Evolutionary conservation across 2,888 invertebrate species (phyloP).

Genomic region (Drosophila tripunctata): DNA sequence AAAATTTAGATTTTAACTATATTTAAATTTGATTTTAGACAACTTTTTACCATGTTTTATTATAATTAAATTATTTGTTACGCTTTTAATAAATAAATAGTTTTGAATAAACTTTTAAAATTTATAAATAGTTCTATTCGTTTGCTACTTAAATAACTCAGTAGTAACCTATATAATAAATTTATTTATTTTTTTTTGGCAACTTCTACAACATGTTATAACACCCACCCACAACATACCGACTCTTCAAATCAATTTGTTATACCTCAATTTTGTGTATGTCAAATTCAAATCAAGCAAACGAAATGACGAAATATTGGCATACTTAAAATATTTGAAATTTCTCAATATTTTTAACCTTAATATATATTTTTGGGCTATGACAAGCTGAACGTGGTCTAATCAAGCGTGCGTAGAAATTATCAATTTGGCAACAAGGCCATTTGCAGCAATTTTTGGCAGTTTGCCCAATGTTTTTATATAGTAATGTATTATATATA

Average conservation of each 20-base stretch:
- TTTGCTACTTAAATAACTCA: no score
- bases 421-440: slow-evolving; percentile 53
- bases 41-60: no score
- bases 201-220: no score
- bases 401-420: slow-evolving; percentile 42
- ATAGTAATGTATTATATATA: no score
- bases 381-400: slow-evolving; percentile 15
- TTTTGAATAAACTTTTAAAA: no score
- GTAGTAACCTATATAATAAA: no score
- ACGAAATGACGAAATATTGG: slow-evolving; percentile 6
- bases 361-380: slow-evolving; percentile 1
- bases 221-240: neutral
- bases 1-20: neutral
- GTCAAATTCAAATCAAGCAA: neutral
- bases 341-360: slow-evolving; percentile 1
- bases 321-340: slow-evolving; percentile 1
- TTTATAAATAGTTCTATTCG: no score
- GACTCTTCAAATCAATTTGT: neutral
- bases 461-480: slow-evolving; percentile 18
- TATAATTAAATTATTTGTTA: no score
- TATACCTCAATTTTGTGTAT: neutral
- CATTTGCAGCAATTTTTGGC: slow-evolving; percentile 27
- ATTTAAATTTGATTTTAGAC: no score
- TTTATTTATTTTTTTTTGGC: neutral
- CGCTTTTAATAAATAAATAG: no score